These are phyloP conservation scores for Pararge aegeria DNA, from an alignment of 1,140 invertebrate genomes.

Conservation along the genomic window DNA sequence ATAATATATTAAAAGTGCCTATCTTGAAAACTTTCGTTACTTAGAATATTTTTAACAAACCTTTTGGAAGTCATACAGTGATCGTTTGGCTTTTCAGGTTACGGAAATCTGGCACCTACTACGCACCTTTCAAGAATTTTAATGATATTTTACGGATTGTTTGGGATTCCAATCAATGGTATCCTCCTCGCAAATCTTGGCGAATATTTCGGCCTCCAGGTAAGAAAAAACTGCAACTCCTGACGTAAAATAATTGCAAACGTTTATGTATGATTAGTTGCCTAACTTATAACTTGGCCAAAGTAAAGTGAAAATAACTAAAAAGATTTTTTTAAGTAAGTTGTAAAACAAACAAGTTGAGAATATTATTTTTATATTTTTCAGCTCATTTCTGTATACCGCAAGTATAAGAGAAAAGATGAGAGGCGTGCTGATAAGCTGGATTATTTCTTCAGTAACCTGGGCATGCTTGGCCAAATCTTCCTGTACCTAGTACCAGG, in stretches of 20 bases:
- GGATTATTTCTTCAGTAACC: slow-evolving; percentile 83
- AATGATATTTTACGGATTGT: slow-evolving; percentile 95
- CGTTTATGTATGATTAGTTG: background rate
- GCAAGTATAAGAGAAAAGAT: slow-evolving; percentile 88
- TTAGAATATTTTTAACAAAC: background rate
- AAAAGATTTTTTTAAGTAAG: no score
- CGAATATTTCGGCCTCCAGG: slow-evolving; percentile 89
- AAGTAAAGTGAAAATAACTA: background rate
- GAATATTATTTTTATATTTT: slow-evolving; percentile 50
- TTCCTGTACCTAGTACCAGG: slow-evolving; percentile 91
- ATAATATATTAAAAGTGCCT: no score
- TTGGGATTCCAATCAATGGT: slow-evolving; percentile 97
- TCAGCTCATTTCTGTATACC: slow-evolving; percentile 86
- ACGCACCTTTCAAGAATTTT: slow-evolving; percentile 90
- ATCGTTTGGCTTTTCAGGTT: slow-evolving; percentile 82
- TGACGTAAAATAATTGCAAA: background rate
- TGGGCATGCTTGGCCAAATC: slow-evolving; percentile 88
- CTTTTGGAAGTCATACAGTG: background rate
- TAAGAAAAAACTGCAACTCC: slow-evolving; percentile 41
- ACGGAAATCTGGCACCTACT: slow-evolving; percentile 93
- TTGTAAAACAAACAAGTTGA: no score
- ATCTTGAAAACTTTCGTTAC: no score
- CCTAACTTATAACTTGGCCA: background rate
- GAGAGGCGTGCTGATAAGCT: slow-evolving; percentile 76
- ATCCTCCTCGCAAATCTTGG: slow-evolving; percentile 90